phyloP scores from a whole-genome alignment of 2,113 vertebrate species.

The Sula dactylatra region DNA sequence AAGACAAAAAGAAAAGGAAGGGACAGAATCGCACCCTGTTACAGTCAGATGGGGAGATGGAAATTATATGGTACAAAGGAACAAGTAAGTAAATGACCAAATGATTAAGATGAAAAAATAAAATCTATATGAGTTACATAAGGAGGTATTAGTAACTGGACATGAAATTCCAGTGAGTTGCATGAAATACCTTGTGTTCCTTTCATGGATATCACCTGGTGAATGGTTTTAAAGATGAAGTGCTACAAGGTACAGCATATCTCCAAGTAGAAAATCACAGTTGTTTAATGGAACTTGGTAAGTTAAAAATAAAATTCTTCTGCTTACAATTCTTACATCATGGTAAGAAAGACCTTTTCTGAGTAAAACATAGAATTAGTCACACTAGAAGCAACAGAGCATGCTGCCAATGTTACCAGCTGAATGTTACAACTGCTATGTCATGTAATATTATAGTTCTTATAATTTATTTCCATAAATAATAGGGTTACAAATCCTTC shows the following conservation, averaged over 20 bases:
- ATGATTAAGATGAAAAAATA: neutral
- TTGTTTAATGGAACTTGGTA: neutral
- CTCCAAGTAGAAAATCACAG: neutral
- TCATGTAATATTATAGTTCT: neutral
- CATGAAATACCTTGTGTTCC: neutral
- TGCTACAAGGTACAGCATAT: neutral
- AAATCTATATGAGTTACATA: neutral
- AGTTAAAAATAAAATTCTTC: neutral
- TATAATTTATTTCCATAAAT: neutral
- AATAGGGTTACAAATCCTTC: neutral
- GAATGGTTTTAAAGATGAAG: neutral
- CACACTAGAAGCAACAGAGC: neutral
- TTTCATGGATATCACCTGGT: neutral
- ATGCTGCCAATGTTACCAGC: neutral
- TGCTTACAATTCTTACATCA: neutral
- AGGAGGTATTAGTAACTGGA: neutral
- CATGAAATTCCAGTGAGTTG: neutral
- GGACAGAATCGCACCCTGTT: neutral
- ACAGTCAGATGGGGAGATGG: neutral
- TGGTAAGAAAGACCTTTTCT: neutral
- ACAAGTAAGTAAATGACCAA: neutral
- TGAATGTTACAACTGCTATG: neutral
- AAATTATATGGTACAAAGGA: neutral
- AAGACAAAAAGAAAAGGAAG: neutral
- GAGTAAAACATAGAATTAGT: neutral